Evolutionary conservation across 2,888 invertebrate species (phyloP).

Genomic region (Phaedon cochleariae): DNA sequence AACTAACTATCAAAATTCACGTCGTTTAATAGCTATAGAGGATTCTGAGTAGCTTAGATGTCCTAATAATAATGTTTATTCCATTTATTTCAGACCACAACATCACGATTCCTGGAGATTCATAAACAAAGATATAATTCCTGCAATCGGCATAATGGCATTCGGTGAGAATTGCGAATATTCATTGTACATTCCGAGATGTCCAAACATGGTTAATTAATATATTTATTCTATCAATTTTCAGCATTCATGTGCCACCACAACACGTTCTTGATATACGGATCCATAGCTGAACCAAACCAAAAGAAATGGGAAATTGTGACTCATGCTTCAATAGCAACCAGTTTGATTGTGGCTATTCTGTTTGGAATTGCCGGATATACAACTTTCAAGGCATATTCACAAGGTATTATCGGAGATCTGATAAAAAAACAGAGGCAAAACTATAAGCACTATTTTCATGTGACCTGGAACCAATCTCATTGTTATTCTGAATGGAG

Average conservation of each 20-base stretch:
- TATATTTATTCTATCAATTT: slow-evolving; percentile 44
- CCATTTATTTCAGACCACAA: slow-evolving; percentile 65
- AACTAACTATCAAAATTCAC: too few relatives aligned
- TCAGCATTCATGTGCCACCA: slow-evolving; percentile 92
- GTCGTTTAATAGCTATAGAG: too few relatives aligned
- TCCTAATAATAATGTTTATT: not conserved
- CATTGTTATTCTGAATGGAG: too few relatives aligned
- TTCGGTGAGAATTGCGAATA: slow-evolving; percentile 74
- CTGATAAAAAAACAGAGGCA: too few relatives aligned
- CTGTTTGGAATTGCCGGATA: slow-evolving; percentile 83
- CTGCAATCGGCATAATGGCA: slow-evolving; percentile 85
- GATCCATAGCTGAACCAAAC: slow-evolving; percentile 78
- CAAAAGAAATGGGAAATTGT: slow-evolving; percentile 82
- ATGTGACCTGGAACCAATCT: too few relatives aligned
- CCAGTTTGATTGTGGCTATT: slow-evolving; percentile 75
- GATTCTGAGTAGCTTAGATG: not conserved
- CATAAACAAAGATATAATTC: slow-evolving; percentile 76
- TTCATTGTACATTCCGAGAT: slow-evolving; percentile 20
- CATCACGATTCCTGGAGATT: slow-evolving; percentile 75
- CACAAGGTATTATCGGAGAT: slow-evolving; percentile 83
- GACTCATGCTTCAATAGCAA: slow-evolving; percentile 80
- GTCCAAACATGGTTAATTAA: not conserved
- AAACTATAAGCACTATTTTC: too few relatives aligned
- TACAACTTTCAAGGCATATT: slow-evolving; percentile 79
- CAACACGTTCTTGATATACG: slow-evolving; percentile 85